Evolutionary conservation across 2,888 invertebrate genomes (phyloP).

Genomic region (Cremastobaeus sp.): DNA sequence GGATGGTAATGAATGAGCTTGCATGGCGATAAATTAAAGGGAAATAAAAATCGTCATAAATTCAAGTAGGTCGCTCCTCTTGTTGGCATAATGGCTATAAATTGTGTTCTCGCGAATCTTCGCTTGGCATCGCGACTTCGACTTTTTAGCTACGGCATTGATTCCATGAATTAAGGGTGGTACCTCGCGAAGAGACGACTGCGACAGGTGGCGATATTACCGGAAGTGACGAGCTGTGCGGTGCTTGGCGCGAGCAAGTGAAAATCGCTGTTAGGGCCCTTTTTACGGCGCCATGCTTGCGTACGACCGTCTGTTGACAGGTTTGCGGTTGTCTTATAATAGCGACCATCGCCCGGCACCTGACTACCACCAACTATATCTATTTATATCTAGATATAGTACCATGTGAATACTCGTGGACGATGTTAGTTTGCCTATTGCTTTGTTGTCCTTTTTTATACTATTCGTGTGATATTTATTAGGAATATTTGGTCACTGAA

Average conservation of each 20-base stretch:
- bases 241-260: conserved; percentile 59
- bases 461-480: too few relatives aligned
- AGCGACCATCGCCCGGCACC: conserved; percentile 66
- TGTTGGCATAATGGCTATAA: conserved; percentile 60
- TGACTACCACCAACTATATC: conserved; percentile 60
- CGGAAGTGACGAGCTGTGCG: conserved; percentile 64
- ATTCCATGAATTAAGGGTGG: conserved; percentile 55
- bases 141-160: conserved; percentile 47
- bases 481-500: too few relatives aligned
- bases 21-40: conserved; percentile 47
- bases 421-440: conserved; percentile 18
- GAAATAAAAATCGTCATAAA: conserved; percentile 55
- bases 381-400: conserved; percentile 60
- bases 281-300: conserved; percentile 49
- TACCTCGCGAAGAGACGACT: conserved; percentile 48
- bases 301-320: conserved; percentile 72
- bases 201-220: conserved; percentile 68
- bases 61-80: conserved; percentile 53
- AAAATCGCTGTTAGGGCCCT: conserved; percentile 68
- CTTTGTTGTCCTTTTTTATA: too few relatives aligned
- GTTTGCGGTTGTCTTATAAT: conserved; percentile 77
- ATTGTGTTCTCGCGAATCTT: conserved; percentile 54
- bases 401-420: conserved; percentile 25
- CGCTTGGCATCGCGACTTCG: conserved; percentile 44
- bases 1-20: conserved; percentile 50